phyloP scores from a whole-genome alignment of 2,113 vertebrate species.

The Trochalopteron elliotii region DNA sequence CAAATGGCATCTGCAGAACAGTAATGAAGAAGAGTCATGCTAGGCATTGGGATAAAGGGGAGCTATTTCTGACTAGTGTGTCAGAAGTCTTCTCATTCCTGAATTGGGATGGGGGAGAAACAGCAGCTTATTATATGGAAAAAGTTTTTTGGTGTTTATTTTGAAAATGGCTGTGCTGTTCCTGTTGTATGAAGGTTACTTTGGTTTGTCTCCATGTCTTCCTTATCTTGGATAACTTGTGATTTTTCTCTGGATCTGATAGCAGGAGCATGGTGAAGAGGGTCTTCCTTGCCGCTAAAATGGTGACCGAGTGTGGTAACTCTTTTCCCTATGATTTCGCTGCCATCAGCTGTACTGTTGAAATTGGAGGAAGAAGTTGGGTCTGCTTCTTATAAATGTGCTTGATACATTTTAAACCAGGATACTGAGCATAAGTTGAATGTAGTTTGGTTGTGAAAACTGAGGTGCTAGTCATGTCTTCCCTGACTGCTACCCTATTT shows the following conservation, averaged over 20 bases:
- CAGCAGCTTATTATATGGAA: neutral
- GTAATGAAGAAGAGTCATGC: neutral
- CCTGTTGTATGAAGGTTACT: neutral
- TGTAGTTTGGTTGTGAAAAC: neutral
- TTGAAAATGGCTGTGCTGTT: neutral
- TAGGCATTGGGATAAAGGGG: neutral
- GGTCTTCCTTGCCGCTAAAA: neutral
- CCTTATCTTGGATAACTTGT: neutral
- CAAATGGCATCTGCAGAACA: neutral
- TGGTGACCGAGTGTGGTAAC: rapidly evolving
- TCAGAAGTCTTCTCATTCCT: neutral
- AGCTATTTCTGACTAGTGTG: neutral
- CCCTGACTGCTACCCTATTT: neutral
- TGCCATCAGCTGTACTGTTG: neutral
- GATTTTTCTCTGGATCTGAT: neutral
- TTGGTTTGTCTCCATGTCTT: neutral
- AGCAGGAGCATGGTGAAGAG: neutral
- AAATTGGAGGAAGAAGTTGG: neutral
- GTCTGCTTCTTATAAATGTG: neutral
- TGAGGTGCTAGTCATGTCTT: neutral
- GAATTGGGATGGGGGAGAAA: neutral
- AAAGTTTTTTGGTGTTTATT: neutral
- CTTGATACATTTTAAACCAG: neutral
- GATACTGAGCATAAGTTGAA: neutral
- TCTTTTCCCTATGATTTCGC: neutral